Percentiles rank a stretch among this genome's conserved stretches.
These are phyloP conservation scores for Ophiodon elongatus DNA, from an alignment of 2,113 vertebrate genomes.

Conservation along the genomic window DNA sequence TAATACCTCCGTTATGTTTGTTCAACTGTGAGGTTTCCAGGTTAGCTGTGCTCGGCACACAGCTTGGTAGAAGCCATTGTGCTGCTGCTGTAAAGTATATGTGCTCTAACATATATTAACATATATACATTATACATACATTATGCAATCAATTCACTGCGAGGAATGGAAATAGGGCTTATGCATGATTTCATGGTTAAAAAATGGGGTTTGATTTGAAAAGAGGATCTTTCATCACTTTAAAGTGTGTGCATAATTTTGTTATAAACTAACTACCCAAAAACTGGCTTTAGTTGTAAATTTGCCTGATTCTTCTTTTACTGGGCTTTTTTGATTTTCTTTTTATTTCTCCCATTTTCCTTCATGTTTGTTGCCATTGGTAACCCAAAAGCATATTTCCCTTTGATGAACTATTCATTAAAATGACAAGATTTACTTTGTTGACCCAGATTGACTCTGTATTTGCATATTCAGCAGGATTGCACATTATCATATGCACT, in stretches of 20 bases:
- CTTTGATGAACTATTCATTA: conserved; percentile 56
- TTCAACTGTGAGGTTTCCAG: conserved; percentile 26
- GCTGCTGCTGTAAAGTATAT: conserved; percentile 16
- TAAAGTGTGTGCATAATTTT: not conserved
- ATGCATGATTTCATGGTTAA: conserved; percentile 8
- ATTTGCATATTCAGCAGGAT: conserved; percentile 61
- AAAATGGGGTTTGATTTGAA: not conserved
- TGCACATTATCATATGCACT: conserved; percentile 11
- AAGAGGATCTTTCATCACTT: not conserved
- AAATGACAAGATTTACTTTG: conserved; percentile 48
- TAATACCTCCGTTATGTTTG: conserved; percentile 17
- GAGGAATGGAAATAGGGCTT: not conserved
- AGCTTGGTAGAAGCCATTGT: conserved; percentile 26
- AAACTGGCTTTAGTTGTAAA: not conserved
- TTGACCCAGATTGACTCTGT: conserved; percentile 48
- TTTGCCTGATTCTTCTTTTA: not conserved
- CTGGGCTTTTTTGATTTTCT: not conserved
- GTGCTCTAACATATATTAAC: conserved; percentile 9
- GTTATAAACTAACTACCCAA: not conserved
- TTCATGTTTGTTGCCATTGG: conserved; percentile 38
- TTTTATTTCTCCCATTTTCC: not conserved
- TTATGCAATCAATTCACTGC: conserved; percentile 38
- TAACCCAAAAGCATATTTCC: conserved; percentile 30
- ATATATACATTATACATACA: not conserved
- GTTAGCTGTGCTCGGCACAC: conserved; percentile 31